Evolutionary conservation across 1,140 invertebrate genomes (phyloP).

Genomic region (Hylaeus anthracinus): DNA sequence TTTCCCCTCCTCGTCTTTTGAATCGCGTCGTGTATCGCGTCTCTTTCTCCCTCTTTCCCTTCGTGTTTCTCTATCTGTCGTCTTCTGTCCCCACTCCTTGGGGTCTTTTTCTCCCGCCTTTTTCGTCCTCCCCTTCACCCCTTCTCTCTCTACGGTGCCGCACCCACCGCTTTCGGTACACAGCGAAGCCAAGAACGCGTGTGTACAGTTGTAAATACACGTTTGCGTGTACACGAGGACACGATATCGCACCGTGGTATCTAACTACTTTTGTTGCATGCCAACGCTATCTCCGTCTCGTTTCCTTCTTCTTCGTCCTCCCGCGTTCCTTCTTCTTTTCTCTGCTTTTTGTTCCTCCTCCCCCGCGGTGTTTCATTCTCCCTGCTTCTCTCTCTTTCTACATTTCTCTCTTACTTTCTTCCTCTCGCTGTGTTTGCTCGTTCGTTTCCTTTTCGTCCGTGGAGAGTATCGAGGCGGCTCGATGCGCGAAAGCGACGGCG

Average conservation of each 20-base stretch:
- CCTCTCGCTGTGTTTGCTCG: not conserved
- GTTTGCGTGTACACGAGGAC: constrained; percentile 21
- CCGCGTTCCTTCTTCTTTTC: not conserved
- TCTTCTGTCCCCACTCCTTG: not conserved
- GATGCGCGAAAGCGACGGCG: constrained; percentile 5
- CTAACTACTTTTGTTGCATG: constrained; percentile 64
- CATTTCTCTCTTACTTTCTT: not conserved
- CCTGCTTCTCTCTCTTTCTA: not conserved
- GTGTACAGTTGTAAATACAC: not conserved
- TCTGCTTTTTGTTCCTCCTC: constrained; percentile 4
- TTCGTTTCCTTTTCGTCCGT: not conserved
- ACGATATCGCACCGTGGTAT: constrained; percentile 62
- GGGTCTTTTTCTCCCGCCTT: constrained; percentile 5
- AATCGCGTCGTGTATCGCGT: no score
- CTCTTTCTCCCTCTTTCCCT: not conserved
- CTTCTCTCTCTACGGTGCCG: no score
- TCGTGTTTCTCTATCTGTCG: no score
- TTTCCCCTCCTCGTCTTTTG: not conserved
- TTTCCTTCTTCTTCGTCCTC: not conserved
- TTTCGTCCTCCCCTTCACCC: not conserved
- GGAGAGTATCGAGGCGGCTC: not conserved
- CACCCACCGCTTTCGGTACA: not conserved
- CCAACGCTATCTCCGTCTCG: constrained; percentile 54
- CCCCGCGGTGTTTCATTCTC: not conserved
- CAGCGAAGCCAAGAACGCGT: no score